Percentiles rank a stretch among this genome's conserved stretches.
These are phyloP conservation scores for Corythornis madagascariensis DNA, from an alignment of 2,113 vertebrate genomes.

Conservation along the genomic window DNA sequence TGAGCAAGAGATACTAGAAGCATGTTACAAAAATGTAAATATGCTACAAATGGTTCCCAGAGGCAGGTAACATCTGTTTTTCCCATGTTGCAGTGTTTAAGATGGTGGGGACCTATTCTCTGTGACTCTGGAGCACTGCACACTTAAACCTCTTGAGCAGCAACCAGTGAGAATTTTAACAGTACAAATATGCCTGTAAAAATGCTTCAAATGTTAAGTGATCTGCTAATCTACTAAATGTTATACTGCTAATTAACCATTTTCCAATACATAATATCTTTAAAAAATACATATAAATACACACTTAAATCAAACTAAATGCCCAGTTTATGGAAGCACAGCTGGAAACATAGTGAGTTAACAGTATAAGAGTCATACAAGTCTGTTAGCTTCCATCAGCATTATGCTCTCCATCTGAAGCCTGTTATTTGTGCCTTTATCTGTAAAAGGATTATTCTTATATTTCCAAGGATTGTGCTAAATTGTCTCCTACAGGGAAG, in stretches of 20 bases:
- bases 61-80: neutral
- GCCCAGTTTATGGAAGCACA: neutral
- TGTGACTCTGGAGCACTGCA: neutral
- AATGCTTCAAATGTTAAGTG: neutral
- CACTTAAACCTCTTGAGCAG: neutral
- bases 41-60: neutral
- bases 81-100: neutral
- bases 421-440: neutral
- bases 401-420: neutral
- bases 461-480: neutral
- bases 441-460: neutral
- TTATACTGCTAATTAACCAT: neutral
- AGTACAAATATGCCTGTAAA: neutral
- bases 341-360: neutral
- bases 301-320: neutral
- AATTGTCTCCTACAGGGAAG: neutral
- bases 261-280: neutral
- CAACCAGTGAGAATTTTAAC: neutral
- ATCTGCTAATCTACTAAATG: neutral
- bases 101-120: neutral
- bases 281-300: neutral
- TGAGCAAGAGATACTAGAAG: neutral
- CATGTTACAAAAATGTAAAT: neutral
- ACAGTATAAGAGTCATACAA: fast-evolving
- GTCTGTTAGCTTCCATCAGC: neutral